Percentiles rank a stretch among this genome's conserved stretches.
Evolutionary conservation across 2,888 invertebrate species (phyloP).

Genomic region (Xestia c-nigrum): DNA sequence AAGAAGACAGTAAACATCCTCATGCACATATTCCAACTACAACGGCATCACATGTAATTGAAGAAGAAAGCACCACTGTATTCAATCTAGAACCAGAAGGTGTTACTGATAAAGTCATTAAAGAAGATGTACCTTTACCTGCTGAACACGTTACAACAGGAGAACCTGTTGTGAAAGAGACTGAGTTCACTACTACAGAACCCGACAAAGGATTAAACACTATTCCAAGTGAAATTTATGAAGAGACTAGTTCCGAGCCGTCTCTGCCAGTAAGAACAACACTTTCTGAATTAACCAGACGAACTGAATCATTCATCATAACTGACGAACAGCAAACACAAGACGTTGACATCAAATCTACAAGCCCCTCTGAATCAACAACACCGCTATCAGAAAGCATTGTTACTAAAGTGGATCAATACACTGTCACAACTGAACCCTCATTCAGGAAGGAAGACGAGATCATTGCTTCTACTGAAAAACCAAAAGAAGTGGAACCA

Average conservation of each 20-base stretch:
- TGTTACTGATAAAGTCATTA: constrained; percentile 28
- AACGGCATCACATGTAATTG: background rate
- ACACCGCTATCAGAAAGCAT: constrained; percentile 54
- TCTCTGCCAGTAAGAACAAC: constrained; percentile 59
- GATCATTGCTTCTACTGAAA: constrained; percentile 52
- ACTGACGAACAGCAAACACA: constrained; percentile 46
- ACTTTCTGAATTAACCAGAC: constrained; percentile 48
- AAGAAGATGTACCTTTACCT: constrained; percentile 29
- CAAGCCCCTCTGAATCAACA: constrained; percentile 46
- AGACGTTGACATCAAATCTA: constrained; percentile 44
- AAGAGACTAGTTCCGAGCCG: constrained; percentile 68
- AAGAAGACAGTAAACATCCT: constrained; percentile 55
- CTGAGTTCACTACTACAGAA: constrained; percentile 66
- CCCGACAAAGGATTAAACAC: constrained; percentile 80
- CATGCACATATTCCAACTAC: constrained; percentile 37
- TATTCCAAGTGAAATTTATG: constrained; percentile 73
- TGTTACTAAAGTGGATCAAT: constrained; percentile 63
- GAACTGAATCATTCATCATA: constrained; percentile 60
- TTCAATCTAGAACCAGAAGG: constrained; percentile 28
- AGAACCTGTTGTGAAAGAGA: constrained; percentile 36
- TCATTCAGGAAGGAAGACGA: constrained; percentile 68
- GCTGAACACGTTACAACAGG: constrained; percentile 37
- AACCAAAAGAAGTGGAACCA: constrained; percentile 56
- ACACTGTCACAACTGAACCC: constrained; percentile 67
- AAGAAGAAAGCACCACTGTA: constrained; percentile 45